Evolutionary conservation across 2,113 vertebrate species (phyloP), one percentile per base, ranked within the genome.

Genomic region (Hydrolagus affinis): DNA sequence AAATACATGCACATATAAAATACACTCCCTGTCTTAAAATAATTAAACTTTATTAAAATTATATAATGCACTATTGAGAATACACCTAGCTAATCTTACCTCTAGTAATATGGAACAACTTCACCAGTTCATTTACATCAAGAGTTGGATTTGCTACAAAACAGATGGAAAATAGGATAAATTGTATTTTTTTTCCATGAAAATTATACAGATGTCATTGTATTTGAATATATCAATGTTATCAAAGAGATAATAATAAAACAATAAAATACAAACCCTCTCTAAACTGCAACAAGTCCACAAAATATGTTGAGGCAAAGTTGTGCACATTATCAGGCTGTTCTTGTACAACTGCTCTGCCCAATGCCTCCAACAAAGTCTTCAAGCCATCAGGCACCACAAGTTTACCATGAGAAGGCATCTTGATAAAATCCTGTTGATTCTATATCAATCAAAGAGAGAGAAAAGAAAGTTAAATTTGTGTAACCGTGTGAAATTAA

Each of bases 281-380:
- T 88, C 87, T 88, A 76, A 93, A 94, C 14, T 85, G 0, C n/a
- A 88, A 21, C 0, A 94, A 90, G 56, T 92, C 91, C 72, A 87
- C 87, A 87, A 94, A 94, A 86, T 92, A 93, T 59, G 87, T 9
- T 8, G 89, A 89, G 6, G 90, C 89, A 85, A 92, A 94, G 23
- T 90, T 87, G 0, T 87, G 66, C 74, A 93, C 86, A 85, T 93
- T 90, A 0, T 86, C 15, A 0, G 92, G 93, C 0, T 89, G 89
- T 23, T 80, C 85, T 86, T 87, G 89, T 2, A 94, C 21, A 70
- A 88, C 87, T 11, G 93, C 93, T 83, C 85, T 88, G 89, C 89
- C 91, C 12, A 92, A 87, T 28, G 90, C 92, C 85, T 93, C 91
- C 0, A 93, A 91, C 68, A 94, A 85, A 76, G 86, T 88, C 85